Conservation (phyloP, 2,113 vertebrate genomes). For the Salminus brasiliensis region DNA sequence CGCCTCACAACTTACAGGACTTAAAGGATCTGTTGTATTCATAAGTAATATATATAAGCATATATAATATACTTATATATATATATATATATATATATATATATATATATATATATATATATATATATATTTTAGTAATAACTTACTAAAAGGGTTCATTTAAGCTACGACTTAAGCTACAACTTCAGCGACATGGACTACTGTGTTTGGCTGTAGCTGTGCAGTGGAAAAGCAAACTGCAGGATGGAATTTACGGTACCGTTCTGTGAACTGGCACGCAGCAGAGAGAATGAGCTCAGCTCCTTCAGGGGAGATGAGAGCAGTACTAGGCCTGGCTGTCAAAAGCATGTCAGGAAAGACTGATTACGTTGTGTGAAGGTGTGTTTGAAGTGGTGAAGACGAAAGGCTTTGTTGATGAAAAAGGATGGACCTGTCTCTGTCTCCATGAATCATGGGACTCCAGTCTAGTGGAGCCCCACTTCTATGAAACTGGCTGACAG, state of each 20-base stretch:
- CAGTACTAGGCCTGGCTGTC: neutral
- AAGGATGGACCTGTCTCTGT: neutral
- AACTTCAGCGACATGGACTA: too few species aligned
- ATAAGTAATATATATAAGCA: too few species aligned
- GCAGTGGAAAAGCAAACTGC: neutral
- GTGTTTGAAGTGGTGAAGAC: slow-evolving; percentile 16
- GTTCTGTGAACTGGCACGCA: neutral
- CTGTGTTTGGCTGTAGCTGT: neutral
- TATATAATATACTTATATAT: too few species aligned
- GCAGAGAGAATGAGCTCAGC: slow-evolving; percentile 5
- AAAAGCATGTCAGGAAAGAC: slow-evolving; percentile 23
- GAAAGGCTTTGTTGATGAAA: slow-evolving; percentile 9
- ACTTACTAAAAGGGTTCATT: too few species aligned
- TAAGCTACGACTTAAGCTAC: too few species aligned
- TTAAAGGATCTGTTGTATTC: too few species aligned
- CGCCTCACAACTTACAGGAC: too few species aligned
- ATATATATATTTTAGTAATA: too few species aligned
- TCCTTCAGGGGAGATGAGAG: slow-evolving; percentile 3
- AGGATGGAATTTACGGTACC: neutral
- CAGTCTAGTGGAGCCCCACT: too few species aligned
- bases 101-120: too few species aligned
- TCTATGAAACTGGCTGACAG: too few species aligned
- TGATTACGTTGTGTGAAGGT: slow-evolving; percentile 1
- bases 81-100: too few species aligned
- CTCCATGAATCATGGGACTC: neutral